These are phyloP conservation scores for Myrmecophaga tridactyla DNA, from an alignment of 2,113 vertebrate species.

Conservation along the genomic window DNA sequence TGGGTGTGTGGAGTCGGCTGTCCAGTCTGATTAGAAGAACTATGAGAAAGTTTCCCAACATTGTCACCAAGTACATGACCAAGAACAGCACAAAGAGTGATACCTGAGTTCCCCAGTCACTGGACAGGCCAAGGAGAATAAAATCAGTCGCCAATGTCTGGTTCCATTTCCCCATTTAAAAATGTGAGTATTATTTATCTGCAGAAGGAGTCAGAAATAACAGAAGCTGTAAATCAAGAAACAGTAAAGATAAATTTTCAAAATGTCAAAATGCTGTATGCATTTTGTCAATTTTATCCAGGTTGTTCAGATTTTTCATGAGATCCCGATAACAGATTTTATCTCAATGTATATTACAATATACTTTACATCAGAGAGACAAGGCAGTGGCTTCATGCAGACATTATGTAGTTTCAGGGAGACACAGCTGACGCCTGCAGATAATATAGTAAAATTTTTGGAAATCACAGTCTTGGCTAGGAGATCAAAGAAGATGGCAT, in stretches of 20 bases:
- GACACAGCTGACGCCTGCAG: not conserved
- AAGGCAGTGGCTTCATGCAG: not conserved
- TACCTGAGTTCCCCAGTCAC: not conserved
- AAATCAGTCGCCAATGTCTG: not conserved
- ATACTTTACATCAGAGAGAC: not conserved
- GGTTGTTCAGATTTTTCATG: not conserved
- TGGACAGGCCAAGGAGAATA: constrained; percentile 48
- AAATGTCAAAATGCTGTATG: not conserved
- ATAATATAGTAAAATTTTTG: not conserved
- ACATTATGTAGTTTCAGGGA: not conserved
- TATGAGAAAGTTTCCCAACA: no score
- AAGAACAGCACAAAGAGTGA: no score
- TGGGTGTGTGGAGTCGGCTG: no score
- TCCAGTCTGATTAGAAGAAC: no score
- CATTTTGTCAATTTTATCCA: not conserved
- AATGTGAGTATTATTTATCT: not conserved
- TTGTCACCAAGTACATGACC: no score
- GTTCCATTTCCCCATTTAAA: not conserved
- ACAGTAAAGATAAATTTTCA: not conserved
- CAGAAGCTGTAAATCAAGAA: not conserved
- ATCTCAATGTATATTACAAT: not conserved
- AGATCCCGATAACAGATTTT: not conserved
- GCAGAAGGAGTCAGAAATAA: not conserved
- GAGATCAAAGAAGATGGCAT: not conserved
- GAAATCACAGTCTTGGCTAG: not conserved